Evolutionary conservation across 1,140 invertebrate species (phyloP), one percentile per base, ranked within the genome.

Genomic region (Drosophila albomicans): DNA sequence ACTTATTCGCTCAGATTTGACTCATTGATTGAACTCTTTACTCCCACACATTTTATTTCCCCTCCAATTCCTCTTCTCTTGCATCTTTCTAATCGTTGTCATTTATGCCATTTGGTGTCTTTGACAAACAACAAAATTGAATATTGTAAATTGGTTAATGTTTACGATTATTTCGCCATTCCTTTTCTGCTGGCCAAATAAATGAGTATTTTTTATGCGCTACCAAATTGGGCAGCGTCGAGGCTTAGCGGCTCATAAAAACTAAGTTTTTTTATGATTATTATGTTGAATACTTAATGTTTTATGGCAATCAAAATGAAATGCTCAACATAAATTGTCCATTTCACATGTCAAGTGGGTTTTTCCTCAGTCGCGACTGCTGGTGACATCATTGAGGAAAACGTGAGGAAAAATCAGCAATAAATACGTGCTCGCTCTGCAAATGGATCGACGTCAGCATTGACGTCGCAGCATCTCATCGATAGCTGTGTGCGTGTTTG

Each of bases 391-490:
- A 79, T 56, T 38, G 58, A 51, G 71, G 68, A 82, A 82, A 82
- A 61, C 65, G 58, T 67, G 74, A 61, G 68, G 63, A 15, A 69
- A 69, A 73, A 69, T 57, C 61, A 16, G 16, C 75, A 71, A 79
- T 67, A 67, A 71, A 57, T 62, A 28, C 57, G 57, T 75, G 45
- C 13, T 15, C 59, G 70, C 81, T 78, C 58, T 51, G 52, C 63
- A 67, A 84, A 82, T 66, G 79, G 84, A 87, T 87, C 84, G 84
- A 84, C 84, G 84, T 77, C 84, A 84, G 66, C 54, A 41, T 15
- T 61, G 68, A 75, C 68, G 68, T 61, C 74, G 64, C 84, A 80
- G 80, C 80, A 75, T 88, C 84, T 71, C 80, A 74, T 82, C 81
- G 84, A 84, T 87, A 82, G 71, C 43, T 80, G 48, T 66, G 38